Conservation (phyloP, 2,797 vertebrate genomes). For the Hydrolagus colliei region DNA sequence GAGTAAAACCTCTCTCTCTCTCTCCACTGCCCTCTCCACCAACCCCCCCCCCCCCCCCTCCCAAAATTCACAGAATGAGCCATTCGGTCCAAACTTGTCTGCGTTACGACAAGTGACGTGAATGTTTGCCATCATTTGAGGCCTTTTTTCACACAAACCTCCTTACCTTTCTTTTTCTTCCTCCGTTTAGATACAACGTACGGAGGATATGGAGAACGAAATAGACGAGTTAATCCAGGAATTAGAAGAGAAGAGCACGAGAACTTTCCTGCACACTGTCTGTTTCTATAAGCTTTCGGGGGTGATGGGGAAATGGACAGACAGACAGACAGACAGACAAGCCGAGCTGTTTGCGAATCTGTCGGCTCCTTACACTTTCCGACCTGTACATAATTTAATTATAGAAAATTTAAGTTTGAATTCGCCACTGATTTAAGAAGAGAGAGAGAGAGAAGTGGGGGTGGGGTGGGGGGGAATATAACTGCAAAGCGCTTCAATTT, state of each 20-base stretch:
- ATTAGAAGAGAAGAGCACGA: conserved; percentile 91
- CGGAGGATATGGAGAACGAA: conserved; percentile 97
- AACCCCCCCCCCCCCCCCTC: too few species aligned
- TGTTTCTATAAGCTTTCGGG: conserved; percentile 82
- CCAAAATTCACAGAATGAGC: too few species aligned
- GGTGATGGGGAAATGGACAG: background rate
- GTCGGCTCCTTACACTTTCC: background rate
- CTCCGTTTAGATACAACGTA: conserved; percentile 82
- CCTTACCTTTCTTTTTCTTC: background rate
- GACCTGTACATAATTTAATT: conserved; percentile 23
- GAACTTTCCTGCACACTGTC: conserved; percentile 91
- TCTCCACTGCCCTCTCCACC: too few species aligned
- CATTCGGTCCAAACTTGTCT: too few species aligned
- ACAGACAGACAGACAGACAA: too few species aligned
- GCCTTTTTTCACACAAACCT: background rate
- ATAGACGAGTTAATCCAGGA: conserved; percentile 95
- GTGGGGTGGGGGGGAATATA: too few species aligned
- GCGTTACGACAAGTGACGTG: background rate
- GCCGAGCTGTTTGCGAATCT: background rate
- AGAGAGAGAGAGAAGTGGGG: too few species aligned
- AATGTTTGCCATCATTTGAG: background rate
- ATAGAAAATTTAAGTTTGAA: conserved; percentile 30
- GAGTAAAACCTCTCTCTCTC: too few species aligned
- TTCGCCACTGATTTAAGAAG: background rate
- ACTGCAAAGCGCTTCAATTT: too few species aligned